Conservation (phyloP, 2,797 vertebrate species). For the Pseudomugil tenellus region DNA sequence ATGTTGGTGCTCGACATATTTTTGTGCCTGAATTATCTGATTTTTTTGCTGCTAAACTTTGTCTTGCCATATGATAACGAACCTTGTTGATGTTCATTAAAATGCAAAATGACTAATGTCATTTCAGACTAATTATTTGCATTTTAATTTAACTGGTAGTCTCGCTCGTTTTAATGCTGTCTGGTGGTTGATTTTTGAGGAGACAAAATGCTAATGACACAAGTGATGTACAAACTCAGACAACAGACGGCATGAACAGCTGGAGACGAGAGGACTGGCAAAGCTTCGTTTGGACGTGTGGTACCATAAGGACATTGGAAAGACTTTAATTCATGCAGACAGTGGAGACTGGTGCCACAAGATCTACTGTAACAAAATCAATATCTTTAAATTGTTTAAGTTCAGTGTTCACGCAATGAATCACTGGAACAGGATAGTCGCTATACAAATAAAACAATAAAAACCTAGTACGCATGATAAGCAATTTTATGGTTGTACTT, state of each 20-base stretch:
- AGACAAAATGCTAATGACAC: constrained; percentile 27
- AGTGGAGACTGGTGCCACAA: not conserved
- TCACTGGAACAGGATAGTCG: too few species aligned
- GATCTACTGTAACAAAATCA: not conserved
- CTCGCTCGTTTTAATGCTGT: constrained; percentile 5
- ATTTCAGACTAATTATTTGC: not conserved
- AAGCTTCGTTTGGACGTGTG: constrained; percentile 19
- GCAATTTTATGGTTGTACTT: too few species aligned
- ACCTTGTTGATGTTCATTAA: constrained; percentile 7
- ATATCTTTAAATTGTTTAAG: too few species aligned
- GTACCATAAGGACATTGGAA: constrained; percentile 3
- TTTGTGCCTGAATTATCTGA: not conserved
- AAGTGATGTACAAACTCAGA: constrained; percentile 23
- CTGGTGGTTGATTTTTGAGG: constrained; percentile 17
- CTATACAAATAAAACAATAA: too few species aligned
- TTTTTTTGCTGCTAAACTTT: not conserved
- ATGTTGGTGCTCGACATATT: not conserved
- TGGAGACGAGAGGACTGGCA: constrained; percentile 31
- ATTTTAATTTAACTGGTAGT: constrained; percentile 7
- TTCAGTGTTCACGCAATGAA: too few species aligned
- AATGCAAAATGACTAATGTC: constrained; percentile 5
- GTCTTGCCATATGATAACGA: not conserved
- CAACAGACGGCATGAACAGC: constrained; percentile 37
- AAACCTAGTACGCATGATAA: too few species aligned
- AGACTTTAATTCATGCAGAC: not conserved